Conservation (phyloP, 2,113 vertebrate species). For the Okapia johnstoni region DNA sequence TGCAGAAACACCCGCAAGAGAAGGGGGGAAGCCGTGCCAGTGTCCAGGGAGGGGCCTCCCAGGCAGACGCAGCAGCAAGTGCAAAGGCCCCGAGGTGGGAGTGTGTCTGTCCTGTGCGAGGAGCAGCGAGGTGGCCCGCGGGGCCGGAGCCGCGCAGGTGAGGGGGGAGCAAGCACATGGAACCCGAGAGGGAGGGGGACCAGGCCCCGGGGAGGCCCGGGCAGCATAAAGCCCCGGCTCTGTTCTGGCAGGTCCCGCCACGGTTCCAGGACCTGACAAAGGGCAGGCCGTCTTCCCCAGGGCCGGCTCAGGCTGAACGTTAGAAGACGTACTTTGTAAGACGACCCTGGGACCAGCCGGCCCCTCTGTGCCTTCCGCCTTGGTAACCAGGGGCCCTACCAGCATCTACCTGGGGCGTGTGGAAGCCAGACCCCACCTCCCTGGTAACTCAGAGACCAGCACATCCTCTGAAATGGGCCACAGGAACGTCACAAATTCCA, state of each 20-base stretch:
- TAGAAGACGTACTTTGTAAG: accelerated
- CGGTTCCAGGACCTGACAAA: neutral
- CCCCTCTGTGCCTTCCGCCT: accelerated
- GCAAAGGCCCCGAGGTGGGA: neutral
- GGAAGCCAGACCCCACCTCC: neutral
- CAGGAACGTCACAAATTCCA: neutral
- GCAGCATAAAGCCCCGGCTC: neutral
- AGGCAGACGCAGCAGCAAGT: neutral
- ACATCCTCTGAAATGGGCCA: neutral
- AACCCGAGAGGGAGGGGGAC: no score
- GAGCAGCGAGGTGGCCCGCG: neutral
- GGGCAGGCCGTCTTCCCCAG: neutral
- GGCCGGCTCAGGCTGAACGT: neutral
- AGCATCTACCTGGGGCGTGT: accelerated
- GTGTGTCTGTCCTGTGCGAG: accelerated
- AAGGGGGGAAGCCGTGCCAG: neutral
- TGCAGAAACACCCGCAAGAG: neutral
- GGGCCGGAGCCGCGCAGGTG: neutral
- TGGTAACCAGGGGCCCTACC: accelerated
- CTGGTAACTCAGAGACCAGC: no score
- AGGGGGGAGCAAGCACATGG: neutral
- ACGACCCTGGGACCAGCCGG: no score
- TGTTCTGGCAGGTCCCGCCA: neutral
- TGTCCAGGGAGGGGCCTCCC: neutral
- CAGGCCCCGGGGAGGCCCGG: accelerated